Evolutionary conservation across 2,888 invertebrate species (phyloP).

Genomic region (Hydrotaea cyrtoneurina): DNA sequence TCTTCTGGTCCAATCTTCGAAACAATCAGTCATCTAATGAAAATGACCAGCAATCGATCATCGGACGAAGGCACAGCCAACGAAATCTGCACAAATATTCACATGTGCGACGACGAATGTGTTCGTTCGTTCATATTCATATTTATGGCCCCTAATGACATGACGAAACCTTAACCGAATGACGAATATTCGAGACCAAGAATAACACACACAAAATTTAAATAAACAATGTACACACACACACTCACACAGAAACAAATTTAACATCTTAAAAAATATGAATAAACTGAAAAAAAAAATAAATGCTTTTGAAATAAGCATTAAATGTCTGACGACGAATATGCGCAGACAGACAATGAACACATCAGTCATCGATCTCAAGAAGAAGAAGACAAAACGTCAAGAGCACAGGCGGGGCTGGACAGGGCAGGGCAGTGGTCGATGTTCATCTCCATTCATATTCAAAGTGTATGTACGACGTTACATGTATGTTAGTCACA

Average conservation of each 20-base stretch:
- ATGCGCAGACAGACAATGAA: not conserved
- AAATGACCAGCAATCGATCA: slow-evolving; percentile 37
- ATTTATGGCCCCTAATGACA: slow-evolving; percentile 49
- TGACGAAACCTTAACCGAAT: slow-evolving; percentile 32
- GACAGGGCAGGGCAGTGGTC: not conserved
- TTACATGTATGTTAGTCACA: slow-evolving; percentile 41
- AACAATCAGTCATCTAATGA: slow-evolving; percentile 13
- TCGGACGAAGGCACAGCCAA: not conserved
- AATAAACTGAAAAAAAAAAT: slow-evolving; percentile 44
- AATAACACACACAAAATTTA: not conserved
- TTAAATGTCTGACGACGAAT: slow-evolving; percentile 29
- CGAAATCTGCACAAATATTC: not conserved
- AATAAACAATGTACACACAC: not conserved
- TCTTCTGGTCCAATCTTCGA: not conserved
- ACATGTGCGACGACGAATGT: not conserved
- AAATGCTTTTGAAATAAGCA: slow-evolving; percentile 40
- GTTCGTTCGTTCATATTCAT: slow-evolving; percentile 6
- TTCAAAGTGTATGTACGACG: not conserved
- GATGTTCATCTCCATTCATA: slow-evolving; percentile 21
- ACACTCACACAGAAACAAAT: slow-evolving; percentile 12
- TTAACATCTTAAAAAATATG: slow-evolving; percentile 29
- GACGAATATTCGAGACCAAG: not conserved
- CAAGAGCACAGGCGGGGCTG: not conserved
- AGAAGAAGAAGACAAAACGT: too few species aligned
- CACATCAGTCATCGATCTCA: slow-evolving; percentile 49